These are phyloP conservation scores for Carassius auratus DNA, from an alignment of 2,113 vertebrate species.

Conservation along the genomic window DNA sequence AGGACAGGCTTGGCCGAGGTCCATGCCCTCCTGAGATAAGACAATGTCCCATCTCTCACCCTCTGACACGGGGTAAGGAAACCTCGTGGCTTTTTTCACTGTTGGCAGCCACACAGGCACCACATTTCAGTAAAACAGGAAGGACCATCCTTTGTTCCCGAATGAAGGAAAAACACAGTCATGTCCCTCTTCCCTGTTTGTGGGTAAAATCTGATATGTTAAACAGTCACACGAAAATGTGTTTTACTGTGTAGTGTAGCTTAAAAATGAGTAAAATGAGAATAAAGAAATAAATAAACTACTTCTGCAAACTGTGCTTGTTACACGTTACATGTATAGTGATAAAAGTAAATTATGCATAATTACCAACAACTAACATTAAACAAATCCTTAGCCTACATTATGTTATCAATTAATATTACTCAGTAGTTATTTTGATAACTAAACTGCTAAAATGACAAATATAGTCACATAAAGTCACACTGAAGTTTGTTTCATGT, in stretches of 20 bases:
- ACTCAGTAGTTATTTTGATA: background rate
- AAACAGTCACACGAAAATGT: background rate
- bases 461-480: background rate
- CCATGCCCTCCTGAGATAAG: constrained; percentile 74
- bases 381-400: background rate
- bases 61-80: constrained; percentile 61
- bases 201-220: constrained; percentile 45
- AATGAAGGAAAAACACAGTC: constrained; percentile 68
- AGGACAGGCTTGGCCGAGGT: constrained; percentile 72
- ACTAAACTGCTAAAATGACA: background rate
- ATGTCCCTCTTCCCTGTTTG: constrained; percentile 63
- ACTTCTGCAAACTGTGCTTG: background rate
- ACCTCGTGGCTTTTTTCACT: constrained; percentile 63
- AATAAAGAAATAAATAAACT: background rate
- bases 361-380: background rate
- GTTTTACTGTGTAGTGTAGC: background rate
- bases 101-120: constrained; percentile 53
- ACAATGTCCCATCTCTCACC: constrained; percentile 72
- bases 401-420: background rate
- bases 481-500: background rate
- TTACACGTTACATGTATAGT: background rate
- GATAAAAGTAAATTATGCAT: background rate
- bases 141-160: constrained; percentile 67
- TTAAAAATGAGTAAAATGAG: background rate
- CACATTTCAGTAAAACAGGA: constrained; percentile 62